Evolutionary conservation across 2,797 vertebrate species (phyloP).

Genomic region (Catostomus latipinnis): DNA sequence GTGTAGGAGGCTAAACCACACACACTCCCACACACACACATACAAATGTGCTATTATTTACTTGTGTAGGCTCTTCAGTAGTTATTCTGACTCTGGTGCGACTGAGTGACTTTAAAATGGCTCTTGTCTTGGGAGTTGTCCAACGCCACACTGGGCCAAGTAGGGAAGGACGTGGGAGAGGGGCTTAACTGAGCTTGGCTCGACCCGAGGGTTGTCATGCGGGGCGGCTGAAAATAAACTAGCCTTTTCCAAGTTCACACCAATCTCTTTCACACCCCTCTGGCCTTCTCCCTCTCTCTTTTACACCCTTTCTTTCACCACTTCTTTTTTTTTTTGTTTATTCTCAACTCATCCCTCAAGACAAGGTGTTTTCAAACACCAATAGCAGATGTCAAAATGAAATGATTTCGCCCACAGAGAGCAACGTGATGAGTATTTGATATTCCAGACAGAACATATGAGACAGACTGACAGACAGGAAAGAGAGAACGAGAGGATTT

Average conservation of each 20-base stretch:
- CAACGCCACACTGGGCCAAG: conserved; percentile 51
- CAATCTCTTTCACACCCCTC: conserved; percentile 31
- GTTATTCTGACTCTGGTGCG: conserved; percentile 9
- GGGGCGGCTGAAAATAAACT: conserved; percentile 59
- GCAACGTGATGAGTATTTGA: conserved; percentile 32
- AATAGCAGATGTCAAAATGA: conserved; percentile 33
- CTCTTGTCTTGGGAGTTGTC: conserved; percentile 49
- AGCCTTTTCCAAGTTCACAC: conserved; percentile 29
- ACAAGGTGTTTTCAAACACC: conserved; percentile 35
- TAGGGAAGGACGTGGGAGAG: conserved; percentile 45
- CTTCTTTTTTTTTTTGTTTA: conserved; percentile 16
- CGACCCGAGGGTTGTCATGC: conserved; percentile 52
- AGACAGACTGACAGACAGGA: conserved; percentile 18
- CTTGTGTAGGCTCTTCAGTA: not conserved
- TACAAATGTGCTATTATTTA: conserved; percentile 16
- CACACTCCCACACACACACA: not conserved
- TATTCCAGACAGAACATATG: conserved; percentile 38
- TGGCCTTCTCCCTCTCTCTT: conserved; percentile 22
- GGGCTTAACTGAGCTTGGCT: conserved; percentile 50
- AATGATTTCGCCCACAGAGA: conserved; percentile 50
- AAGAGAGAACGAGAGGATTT: conserved; percentile 20
- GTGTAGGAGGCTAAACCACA: not conserved
- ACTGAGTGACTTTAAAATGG: conserved; percentile 32
- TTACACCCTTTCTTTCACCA: conserved; percentile 27
- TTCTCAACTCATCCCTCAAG: conserved; percentile 5